Evolutionary conservation across 1,140 invertebrate genomes (phyloP).

Genomic region (Drosophila pachea): DNA sequence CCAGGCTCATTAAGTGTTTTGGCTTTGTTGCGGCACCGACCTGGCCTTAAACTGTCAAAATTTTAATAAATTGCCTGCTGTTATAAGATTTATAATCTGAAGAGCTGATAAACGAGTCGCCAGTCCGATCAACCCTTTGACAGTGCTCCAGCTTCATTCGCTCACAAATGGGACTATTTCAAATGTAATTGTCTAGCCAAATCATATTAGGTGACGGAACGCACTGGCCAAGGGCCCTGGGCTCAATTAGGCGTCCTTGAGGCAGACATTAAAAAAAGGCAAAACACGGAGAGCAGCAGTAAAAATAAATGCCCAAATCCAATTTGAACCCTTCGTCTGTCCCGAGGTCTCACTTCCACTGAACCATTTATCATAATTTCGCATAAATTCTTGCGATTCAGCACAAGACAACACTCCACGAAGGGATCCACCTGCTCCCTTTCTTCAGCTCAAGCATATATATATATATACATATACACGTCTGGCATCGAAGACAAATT

Average conservation of each 20-base stretch:
- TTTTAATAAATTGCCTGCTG: constrained; percentile 59
- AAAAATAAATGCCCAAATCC: constrained; percentile 7
- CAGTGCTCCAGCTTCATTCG: not conserved
- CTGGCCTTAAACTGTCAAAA: constrained; percentile 70
- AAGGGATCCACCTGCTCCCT: not conserved
- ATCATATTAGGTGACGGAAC: no score
- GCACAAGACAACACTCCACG: constrained; percentile 30
- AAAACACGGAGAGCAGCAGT: constrained; percentile 3
- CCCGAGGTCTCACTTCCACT: constrained; percentile 20
- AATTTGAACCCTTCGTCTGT: constrained; percentile 23
- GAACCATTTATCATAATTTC: constrained; percentile 71
- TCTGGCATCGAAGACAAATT: constrained; percentile 68
- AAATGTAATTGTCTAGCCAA: constrained; percentile 50
- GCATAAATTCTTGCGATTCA: constrained; percentile 55
- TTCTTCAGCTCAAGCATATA: not conserved
- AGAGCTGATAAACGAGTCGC: constrained; percentile 13
- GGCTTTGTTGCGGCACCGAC: constrained; percentile 32
- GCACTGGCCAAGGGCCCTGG: constrained; percentile 29
- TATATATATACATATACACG: constrained; percentile 32
- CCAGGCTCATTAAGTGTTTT: constrained; percentile 56
- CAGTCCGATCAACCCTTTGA: constrained; percentile 17
- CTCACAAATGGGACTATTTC: not conserved
- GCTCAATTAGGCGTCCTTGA: constrained; percentile 60
- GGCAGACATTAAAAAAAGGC: constrained; percentile 23
- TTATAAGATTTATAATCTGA: constrained; percentile 61